These are phyloP conservation scores for Mythimna impura DNA, from an alignment of 2,888 invertebrate species.

Conservation along the genomic window DNA sequence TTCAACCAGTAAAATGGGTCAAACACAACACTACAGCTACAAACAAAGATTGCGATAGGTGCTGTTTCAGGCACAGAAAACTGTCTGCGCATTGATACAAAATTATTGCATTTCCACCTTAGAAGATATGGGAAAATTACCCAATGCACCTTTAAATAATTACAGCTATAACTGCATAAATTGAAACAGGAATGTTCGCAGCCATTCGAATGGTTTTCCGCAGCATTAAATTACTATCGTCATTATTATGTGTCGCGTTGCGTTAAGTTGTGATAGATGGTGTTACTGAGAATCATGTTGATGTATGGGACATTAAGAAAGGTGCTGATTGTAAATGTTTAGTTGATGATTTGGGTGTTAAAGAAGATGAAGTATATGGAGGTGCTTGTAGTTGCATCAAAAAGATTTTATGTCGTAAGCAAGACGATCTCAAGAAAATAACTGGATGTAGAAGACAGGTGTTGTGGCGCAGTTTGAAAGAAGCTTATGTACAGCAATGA, in stretches of 20 bases:
- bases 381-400: background rate
- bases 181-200: slow-evolving; percentile 60
- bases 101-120: slow-evolving; percentile 56
- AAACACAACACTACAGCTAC: slow-evolving; percentile 24
- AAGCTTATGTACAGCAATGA: background rate
- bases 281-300: slow-evolving; percentile 6
- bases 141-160: slow-evolving; percentile 54
- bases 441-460: background rate
- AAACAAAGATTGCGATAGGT: slow-evolving; percentile 39
- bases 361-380: background rate
- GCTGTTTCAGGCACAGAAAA: slow-evolving; percentile 20
- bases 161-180: slow-evolving; percentile 60
- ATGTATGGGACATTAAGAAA: slow-evolving; percentile 26
- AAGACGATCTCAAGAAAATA: background rate
- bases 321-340: slow-evolving; percentile 12
- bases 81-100: slow-evolving; percentile 41
- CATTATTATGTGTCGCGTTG: slow-evolving; percentile 46
- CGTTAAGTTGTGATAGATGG: slow-evolving; percentile 62
- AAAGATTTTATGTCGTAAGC: background rate
- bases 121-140: slow-evolving; percentile 58
- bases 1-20: slow-evolving; percentile 30
- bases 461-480: background rate
- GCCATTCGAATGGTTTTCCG: slow-evolving; percentile 60
- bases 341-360: slow-evolving; percentile 14
- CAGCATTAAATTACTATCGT: slow-evolving; percentile 57